Conservation (phyloP, 2,113 vertebrate species). For the Dipodomys spectabilis region DNA sequence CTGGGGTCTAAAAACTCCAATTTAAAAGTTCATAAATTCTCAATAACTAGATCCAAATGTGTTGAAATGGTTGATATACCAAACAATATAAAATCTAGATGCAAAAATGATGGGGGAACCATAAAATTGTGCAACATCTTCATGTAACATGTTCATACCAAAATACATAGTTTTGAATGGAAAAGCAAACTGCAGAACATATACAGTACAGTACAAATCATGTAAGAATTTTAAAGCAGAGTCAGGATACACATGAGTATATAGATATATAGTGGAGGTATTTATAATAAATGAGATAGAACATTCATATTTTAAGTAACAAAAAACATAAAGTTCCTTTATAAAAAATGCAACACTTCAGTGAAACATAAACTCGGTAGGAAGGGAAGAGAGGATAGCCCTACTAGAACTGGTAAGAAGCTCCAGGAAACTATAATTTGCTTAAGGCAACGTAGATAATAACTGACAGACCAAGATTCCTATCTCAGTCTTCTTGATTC, state of each 20-base stretch:
- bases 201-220: background rate
- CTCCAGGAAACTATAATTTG: background rate
- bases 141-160: background rate
- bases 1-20: too few relatives aligned
- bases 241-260: background rate
- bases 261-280: background rate
- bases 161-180: background rate
- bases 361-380: background rate
- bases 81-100: too few relatives aligned
- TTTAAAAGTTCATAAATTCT: too few relatives aligned
- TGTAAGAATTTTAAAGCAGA: background rate
- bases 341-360: background rate
- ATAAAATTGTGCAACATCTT: background rate
- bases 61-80: too few relatives aligned
- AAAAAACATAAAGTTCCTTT: background rate
- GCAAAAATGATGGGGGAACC: too few relatives aligned
- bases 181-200: background rate
- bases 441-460: background rate
- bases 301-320: background rate
- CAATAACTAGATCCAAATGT: too few relatives aligned
- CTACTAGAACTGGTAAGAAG: background rate
- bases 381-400: conserved; percentile 35
- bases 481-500: background rate
- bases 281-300: background rate
- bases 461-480: background rate